Evolutionary conservation across 2,888 invertebrate species (phyloP), one percentile per base, ranked within the genome.

Genomic region (Druceiella hillmani): DNA sequence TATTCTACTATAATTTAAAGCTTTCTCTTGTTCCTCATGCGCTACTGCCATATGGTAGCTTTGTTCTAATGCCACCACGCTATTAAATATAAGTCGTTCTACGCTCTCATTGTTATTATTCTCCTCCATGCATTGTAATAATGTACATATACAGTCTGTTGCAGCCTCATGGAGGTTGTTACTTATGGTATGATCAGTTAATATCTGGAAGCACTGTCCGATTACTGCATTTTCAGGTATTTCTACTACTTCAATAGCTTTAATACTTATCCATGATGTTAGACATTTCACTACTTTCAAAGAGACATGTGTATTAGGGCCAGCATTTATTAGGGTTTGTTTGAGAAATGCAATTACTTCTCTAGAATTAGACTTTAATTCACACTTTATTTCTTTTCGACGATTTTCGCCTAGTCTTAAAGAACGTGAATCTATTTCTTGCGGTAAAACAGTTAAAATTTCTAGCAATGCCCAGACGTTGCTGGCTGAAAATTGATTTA

Each of bases 1-100:
- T 49, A 98, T 82, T 47, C 94, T 79, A 49, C 92, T 92, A 62
- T 91, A 95, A 61, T 94, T 95, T 44, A 89, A 80, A 2, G 91
- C 87, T 75, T 91, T 94, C 67, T 93, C 93, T 47, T 87, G 83
- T 55, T 97, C 94, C 63, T 97, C 97, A 44, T 87, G 83, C 2
- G 90, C 91, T 2, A 95, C 93, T 2, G 93, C 87, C 57, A 88
- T 66, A 54, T 93, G 91, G 60, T 94, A 97, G 9, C 89, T 81
- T 45, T 84, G 81, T 52, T 91, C 89, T 43, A 97, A 68, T 17
- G 79, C 73, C 45, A 86, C 69, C 26, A 95, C 82, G 47, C 85
- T 87, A 47, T 83, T 81, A 60, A 92, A 92, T 38, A 97, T 70
- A 44, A 85, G 78, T 48, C 80, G 68, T 53, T 93, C 90, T 36